Base-by-base conservation (phyloP, 2,113 vertebrate species). In the human (Homo sapiens) region DNA sequence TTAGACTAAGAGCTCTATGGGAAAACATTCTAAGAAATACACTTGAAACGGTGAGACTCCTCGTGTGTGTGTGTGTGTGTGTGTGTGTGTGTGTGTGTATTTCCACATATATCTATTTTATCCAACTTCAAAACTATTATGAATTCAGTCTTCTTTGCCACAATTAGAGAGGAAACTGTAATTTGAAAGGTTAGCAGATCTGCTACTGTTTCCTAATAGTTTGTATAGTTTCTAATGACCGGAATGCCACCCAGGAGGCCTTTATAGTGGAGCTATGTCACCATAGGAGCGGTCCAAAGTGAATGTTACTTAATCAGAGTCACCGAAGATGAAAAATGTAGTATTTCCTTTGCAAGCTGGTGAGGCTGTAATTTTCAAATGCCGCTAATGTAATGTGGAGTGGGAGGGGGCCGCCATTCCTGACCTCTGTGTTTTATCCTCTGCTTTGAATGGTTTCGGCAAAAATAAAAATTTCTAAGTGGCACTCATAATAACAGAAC, bases 291-390 rank as follows among this genome's bases (percentile, higher is more conserved):
- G 20, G 61, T 40, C 59, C 95, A 59, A 94, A 97, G 94, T 94
- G 89, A 95, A 68, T 59, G 94, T 94, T 86, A 96, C 94, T 97
- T 98, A 96, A 97, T 98, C 96, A 97, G 91, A 97, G 96, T 78
- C 78, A 86, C 94, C 72, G 30, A 94, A 93, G 90, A 96, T 93
- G 97, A 97, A 98, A 98, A 97, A 93, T 94, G 93, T 79, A 83
- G 91, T 61, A 68, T 97, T 97, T 96, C 96, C 94, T 73, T 52
- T 89, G 93, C 75, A 93, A 98, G 89, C 93, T 12, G 22, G 61
- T 17, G 89, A 95, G 86, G 91, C 93, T 91, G 30, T 93, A 95
- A 97, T 98, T 96, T 96, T 97, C 79, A 97, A 98, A 94, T 95
- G 91, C 91, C 96, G 84, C 93, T 94, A 97, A 95, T 96, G 93